Conservation (phyloP, 2,888 invertebrate genomes). For the Steinernema hermaphroditum region DNA sequence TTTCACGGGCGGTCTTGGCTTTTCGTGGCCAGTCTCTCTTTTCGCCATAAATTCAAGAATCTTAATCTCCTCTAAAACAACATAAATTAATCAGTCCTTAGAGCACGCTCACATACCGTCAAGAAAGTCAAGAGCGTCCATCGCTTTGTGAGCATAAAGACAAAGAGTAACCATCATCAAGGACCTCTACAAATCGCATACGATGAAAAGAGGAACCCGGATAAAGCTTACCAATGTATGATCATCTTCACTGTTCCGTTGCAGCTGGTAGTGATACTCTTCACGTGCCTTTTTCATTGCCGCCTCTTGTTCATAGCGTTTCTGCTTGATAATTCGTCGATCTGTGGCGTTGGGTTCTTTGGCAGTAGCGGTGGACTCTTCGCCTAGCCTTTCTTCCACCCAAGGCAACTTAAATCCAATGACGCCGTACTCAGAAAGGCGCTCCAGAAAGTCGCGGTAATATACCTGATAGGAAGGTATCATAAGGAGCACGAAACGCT, state of each 20-base stretch:
- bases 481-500: no score
- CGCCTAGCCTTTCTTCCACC: conserved; percentile 40
- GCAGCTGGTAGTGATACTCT: conserved; percentile 23
- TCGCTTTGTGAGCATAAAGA: conserved; percentile 48
- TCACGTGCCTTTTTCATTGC: conserved; percentile 38
- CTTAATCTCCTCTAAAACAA: conserved; percentile 48
- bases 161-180: conserved; percentile 49
- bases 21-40: conserved; percentile 23
- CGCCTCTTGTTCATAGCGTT: conserved; percentile 33
- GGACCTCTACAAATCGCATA: conserved; percentile 49
- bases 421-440: conserved; percentile 46
- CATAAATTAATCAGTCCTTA: conserved; percentile 33
- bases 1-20: neutral
- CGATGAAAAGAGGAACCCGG: no score
- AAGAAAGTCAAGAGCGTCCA: conserved; percentile 52
- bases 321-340: conserved; percentile 38
- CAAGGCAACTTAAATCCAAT: conserved; percentile 50
- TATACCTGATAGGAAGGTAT: conserved; percentile 49
- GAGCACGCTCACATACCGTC: conserved; percentile 42
- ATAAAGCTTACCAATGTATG: conserved; percentile 29
- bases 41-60: conserved; percentile 40
- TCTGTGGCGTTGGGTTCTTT: conserved; percentile 19
- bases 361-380: neutral
- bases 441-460: conserved; percentile 51
- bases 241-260: conserved; percentile 41